Percentiles rank a stretch among this genome's conserved stretches.
Evolutionary conservation across 2,113 vertebrate genomes (phyloP).

Genomic region (Lethenteron camtschaticum): DNA sequence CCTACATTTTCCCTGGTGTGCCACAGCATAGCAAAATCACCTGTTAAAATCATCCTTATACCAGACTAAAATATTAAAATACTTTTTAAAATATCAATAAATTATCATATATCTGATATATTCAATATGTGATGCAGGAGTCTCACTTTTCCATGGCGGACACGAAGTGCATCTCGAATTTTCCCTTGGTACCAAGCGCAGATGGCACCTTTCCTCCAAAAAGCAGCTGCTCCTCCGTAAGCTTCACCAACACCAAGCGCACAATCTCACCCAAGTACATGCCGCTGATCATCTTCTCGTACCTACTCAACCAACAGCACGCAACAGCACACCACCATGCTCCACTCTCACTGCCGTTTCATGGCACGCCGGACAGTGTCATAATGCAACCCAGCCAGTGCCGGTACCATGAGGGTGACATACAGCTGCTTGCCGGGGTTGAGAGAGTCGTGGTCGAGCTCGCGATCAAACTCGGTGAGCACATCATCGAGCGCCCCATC

Average conservation of each 20-base stretch:
- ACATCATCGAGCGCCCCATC: conserved; percentile 50
- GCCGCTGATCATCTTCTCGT: conserved; percentile 97
- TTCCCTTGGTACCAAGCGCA: conserved; percentile 37
- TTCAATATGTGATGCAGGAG: too few species aligned
- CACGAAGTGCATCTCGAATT: conserved; percentile 51
- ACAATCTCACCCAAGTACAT: conserved; percentile 96
- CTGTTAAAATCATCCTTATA: too few species aligned
- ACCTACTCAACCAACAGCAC: conserved; percentile 25
- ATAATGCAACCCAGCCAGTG: too few species aligned
- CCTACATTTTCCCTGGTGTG: conserved; percentile 34
- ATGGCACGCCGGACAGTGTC: too few species aligned
- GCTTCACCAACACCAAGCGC: conserved; percentile 70
- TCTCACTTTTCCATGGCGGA: conserved; percentile 59
- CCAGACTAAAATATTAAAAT: too few species aligned
- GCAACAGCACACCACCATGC: too few species aligned
- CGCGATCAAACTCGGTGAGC: conserved; percentile 54
- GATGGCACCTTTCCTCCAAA: conserved; percentile 47
- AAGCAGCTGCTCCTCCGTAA: conserved; percentile 53
- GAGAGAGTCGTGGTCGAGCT: conserved; percentile 72
- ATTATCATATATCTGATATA: too few species aligned
- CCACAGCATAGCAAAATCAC: too few species aligned
- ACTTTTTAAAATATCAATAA: too few species aligned
- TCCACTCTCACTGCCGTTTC: too few species aligned
- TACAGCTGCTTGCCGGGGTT: conserved; percentile 86
- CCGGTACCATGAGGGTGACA: conserved; percentile 17